Conservation (phyloP, 2,797 vertebrate species). For the Sardinella longiceps region DNA sequence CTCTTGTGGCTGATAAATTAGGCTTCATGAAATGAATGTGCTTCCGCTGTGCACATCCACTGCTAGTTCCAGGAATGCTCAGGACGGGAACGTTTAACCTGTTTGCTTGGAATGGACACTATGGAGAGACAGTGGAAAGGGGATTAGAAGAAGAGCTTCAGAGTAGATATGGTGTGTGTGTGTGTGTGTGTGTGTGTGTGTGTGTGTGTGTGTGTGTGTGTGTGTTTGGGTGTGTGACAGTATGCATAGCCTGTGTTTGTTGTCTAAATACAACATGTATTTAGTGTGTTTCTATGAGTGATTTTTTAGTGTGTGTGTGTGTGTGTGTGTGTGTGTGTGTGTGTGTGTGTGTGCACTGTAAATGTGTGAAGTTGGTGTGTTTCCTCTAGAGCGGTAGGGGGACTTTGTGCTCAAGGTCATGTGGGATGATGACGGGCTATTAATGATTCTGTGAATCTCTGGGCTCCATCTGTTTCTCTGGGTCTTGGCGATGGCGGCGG, state of each 20-base stretch:
- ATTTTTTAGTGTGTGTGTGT: not conserved
- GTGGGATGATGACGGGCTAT: constrained; percentile 77
- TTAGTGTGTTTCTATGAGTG: too few relatives aligned
- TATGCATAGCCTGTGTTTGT: constrained; percentile 61
- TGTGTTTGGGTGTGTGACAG: not conserved
- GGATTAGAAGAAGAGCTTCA: constrained; percentile 61
- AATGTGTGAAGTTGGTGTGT: constrained; percentile 64
- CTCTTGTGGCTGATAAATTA: constrained; percentile 77
- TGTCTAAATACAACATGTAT: constrained; percentile 73
- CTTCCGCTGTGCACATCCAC: constrained; percentile 63
- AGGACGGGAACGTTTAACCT: constrained; percentile 58
- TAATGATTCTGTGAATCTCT: constrained; percentile 79
- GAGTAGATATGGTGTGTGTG: constrained; percentile 52
- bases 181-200: not conserved
- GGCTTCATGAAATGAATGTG: constrained; percentile 74
- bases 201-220: not conserved
- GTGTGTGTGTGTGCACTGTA: not conserved
- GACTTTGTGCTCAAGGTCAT: constrained; percentile 79
- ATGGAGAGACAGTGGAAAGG: constrained; percentile 47
- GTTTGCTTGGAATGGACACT: constrained; percentile 57
- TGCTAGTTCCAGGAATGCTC: constrained; percentile 68
- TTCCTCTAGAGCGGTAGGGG: constrained; percentile 54
- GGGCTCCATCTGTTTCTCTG: constrained; percentile 72
- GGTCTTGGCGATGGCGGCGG: constrained; percentile 46
- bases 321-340: constrained; percentile 2